These are phyloP conservation scores for Nomada lathburiana DNA, from an alignment of 2,888 invertebrate species.

Conservation along the genomic window DNA sequence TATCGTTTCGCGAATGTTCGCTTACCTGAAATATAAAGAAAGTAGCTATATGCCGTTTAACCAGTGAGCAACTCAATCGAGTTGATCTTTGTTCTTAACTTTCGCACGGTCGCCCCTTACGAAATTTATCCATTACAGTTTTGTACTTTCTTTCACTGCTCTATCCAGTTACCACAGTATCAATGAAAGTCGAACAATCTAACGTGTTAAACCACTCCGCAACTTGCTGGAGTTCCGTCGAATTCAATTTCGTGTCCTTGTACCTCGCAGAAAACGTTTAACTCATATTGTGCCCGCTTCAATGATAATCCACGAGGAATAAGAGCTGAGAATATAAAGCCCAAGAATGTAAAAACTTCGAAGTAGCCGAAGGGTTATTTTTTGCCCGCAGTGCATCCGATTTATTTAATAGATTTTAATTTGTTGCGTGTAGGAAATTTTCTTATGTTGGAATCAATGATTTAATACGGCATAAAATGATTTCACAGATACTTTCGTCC, in stretches of 20 bases:
- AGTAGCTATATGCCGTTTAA: too few relatives aligned
- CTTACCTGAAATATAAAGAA: too few relatives aligned
- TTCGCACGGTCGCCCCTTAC: not conserved
- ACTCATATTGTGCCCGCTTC: not conserved
- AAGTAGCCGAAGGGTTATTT: too few relatives aligned
- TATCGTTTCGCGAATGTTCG: too few relatives aligned
- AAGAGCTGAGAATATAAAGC: not conserved
- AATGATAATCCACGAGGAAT: not conserved
- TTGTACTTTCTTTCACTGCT: not conserved
- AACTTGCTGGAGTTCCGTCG: not conserved
- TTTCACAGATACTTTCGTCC: not conserved
- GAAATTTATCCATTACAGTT: constrained; percentile 5
- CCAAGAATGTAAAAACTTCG: not conserved
- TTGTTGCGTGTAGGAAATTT: too few relatives aligned
- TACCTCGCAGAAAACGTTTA: not conserved
- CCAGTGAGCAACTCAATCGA: too few relatives aligned
- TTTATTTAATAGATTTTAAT: too few relatives aligned
- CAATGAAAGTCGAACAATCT: constrained; percentile 1
- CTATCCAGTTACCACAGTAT: not conserved
- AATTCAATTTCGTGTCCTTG: not conserved
- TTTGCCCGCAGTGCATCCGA: too few relatives aligned
- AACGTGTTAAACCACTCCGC: not conserved
- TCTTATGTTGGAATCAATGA: too few relatives aligned
- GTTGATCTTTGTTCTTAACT: too few relatives aligned
- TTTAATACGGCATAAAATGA: too few relatives aligned